These are phyloP conservation scores for Ictalurus furcatus DNA, from an alignment of 2,113 vertebrate species.

Conservation along the genomic window DNA sequence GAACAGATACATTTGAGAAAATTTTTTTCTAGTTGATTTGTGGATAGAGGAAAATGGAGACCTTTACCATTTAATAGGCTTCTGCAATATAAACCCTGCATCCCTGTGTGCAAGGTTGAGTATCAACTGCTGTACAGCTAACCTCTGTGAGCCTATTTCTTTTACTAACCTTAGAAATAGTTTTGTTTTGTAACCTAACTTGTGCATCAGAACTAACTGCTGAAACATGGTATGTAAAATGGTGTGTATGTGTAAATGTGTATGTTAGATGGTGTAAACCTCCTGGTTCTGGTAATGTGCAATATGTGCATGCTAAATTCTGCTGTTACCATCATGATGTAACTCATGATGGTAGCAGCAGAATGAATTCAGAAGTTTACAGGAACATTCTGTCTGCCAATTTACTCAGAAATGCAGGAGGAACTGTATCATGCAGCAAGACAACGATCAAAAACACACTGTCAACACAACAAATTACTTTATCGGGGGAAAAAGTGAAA, in stretches of 20 bases:
- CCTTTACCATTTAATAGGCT: not conserved
- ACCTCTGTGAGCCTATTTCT: not conserved
- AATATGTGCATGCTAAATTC: too few species aligned
- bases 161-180: not conserved
- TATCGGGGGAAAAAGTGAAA: too few species aligned
- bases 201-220: not conserved
- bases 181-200: not conserved
- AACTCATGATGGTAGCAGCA: too few species aligned
- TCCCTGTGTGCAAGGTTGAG: not conserved
- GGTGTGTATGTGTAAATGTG: too few species aligned
- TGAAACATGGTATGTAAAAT: not conserved
- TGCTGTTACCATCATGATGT: too few species aligned
- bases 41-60: not conserved
- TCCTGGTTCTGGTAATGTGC: not conserved
- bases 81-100: not conserved
- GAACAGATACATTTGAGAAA: not conserved
- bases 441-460: too few species aligned
- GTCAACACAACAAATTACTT: too few species aligned
- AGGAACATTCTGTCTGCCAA: too few species aligned
- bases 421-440: too few species aligned
- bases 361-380: too few species aligned
- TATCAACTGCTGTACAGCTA: not conserved
- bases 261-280: too few species aligned
- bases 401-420: too few species aligned
- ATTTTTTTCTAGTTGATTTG: not conserved